phyloP scores from a whole-genome alignment of 2,888 invertebrate species.

The Uloborus plumipes region DNA sequence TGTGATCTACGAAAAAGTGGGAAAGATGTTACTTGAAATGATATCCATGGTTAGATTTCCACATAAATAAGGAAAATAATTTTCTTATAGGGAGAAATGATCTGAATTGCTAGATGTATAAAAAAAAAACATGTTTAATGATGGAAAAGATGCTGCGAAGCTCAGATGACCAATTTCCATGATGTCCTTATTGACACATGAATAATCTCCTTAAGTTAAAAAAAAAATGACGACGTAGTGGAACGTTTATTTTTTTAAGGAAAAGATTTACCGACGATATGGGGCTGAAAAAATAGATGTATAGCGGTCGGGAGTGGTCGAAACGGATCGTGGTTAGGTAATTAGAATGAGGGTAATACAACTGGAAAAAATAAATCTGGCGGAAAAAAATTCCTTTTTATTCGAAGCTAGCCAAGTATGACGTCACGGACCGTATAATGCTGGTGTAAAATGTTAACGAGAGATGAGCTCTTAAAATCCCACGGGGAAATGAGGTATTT shows the following conservation, averaged over 20 bases:
- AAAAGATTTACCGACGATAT: too few species aligned
- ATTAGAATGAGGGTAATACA: slow-evolving; percentile 45
- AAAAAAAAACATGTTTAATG: too few species aligned
- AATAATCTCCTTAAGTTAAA: slow-evolving; percentile 14
- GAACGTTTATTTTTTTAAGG: not conserved
- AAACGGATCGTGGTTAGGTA: slow-evolving; percentile 42
- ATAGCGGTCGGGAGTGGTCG: slow-evolving; percentile 25
- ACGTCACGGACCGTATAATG: slow-evolving; percentile 41
- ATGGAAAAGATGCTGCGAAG: too few species aligned
- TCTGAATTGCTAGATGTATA: too few species aligned
- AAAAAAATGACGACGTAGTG: not conserved
- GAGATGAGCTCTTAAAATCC: slow-evolving; percentile 42
- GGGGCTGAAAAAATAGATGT: not conserved
- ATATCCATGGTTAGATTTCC: too few species aligned
- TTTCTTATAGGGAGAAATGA: too few species aligned
- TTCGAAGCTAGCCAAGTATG: slow-evolving; percentile 41
- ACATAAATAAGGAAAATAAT: too few species aligned
- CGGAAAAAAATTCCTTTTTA: slow-evolving; percentile 55
- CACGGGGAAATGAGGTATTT: slow-evolving; percentile 31
- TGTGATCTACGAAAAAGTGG: too few species aligned
- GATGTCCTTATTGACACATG: slow-evolving; percentile 39
- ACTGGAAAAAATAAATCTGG: slow-evolving; percentile 45
- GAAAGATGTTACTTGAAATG: too few species aligned
- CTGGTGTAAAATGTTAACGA: slow-evolving; percentile 53
- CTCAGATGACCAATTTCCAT: slow-evolving; percentile 17